Evolutionary conservation across 2,888 invertebrate genomes (phyloP).

Genomic region (Leucania comma): DNA sequence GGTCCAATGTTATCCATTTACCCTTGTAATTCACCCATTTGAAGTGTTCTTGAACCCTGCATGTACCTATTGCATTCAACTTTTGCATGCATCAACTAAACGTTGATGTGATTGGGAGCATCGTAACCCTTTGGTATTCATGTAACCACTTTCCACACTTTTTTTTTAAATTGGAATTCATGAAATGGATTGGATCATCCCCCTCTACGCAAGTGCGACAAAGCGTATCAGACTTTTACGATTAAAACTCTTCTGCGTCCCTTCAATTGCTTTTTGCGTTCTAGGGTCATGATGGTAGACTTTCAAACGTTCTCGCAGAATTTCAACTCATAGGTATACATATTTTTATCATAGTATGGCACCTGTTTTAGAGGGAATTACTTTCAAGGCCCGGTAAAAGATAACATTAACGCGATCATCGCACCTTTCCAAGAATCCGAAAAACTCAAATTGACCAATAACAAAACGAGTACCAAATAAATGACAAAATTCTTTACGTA

Average conservation of each 20-base stretch:
- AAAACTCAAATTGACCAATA: constrained; percentile 24
- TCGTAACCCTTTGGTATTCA: background rate
- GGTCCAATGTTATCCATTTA: background rate
- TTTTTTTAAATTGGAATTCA: too few species aligned
- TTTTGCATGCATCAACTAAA: background rate
- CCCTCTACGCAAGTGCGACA: too few species aligned
- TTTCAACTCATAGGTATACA: background rate
- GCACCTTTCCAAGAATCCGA: background rate
- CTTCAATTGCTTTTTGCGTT: too few species aligned
- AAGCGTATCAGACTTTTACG: too few species aligned
- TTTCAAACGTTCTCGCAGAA: too few species aligned
- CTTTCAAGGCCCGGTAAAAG: background rate
- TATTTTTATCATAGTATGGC: too few species aligned
- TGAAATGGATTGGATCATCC: too few species aligned
- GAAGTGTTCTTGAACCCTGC: background rate
- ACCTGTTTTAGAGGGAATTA: too few species aligned
- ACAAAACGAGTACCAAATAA: constrained; percentile 42
- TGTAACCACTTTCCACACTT: background rate
- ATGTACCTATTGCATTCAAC: background rate
- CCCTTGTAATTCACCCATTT: background rate
- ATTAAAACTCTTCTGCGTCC: too few species aligned
- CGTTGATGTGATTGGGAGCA: background rate
- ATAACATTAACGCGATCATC: background rate
- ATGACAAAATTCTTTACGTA: constrained; percentile 17
- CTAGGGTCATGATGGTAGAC: too few species aligned